Percentiles rank a stretch among this genome's conserved stretches.
phyloP scores from a whole-genome alignment of 30 jellyfish, hydroid and myxozoan genomes.

The Aurelia aurita region DNA sequence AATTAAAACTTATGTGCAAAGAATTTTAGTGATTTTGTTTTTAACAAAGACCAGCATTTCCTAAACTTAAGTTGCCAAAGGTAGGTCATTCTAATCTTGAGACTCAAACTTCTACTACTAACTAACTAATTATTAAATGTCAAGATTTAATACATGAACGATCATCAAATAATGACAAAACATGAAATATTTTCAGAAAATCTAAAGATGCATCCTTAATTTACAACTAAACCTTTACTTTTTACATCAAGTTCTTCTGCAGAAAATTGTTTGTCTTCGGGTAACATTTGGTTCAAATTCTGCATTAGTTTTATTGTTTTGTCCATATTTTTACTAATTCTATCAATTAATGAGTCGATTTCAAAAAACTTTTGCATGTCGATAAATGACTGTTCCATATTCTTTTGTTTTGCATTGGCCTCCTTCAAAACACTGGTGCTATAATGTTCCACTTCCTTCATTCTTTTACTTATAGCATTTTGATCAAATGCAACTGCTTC shows the following conservation, averaged over 20 bases:
- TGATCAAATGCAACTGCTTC: constrained; percentile 97
- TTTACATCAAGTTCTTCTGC: constrained; percentile 35
- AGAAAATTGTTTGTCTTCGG: constrained; percentile 67
- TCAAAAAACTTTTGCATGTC: constrained; percentile 75
- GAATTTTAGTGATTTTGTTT: too few relatives aligned
- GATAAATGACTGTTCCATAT: constrained; percentile 56
- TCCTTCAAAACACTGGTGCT: constrained; percentile 58
- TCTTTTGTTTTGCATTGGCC: constrained; percentile 64
- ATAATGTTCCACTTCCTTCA: constrained; percentile 77
- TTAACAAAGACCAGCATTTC: too few relatives aligned
- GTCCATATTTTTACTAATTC: constrained; percentile 68
- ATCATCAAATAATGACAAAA: too few relatives aligned
- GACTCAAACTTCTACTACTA: too few relatives aligned
- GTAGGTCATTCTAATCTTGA: too few relatives aligned
- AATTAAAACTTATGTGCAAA: too few relatives aligned
- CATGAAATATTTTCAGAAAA: too few relatives aligned
- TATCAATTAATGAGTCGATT: constrained; percentile 56
- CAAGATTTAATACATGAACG: too few relatives aligned
- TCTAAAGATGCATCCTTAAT: too few relatives aligned
- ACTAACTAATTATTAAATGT: too few relatives aligned
- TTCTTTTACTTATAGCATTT: constrained; percentile 73
- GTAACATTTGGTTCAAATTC: constrained; percentile 66
- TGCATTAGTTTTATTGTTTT: constrained; percentile 48
- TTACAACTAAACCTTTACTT: neutral
- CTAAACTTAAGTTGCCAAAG: too few relatives aligned